phyloP scores from a whole-genome alignment of 2,113 vertebrate species.

The Mellivora capensis region DNA sequence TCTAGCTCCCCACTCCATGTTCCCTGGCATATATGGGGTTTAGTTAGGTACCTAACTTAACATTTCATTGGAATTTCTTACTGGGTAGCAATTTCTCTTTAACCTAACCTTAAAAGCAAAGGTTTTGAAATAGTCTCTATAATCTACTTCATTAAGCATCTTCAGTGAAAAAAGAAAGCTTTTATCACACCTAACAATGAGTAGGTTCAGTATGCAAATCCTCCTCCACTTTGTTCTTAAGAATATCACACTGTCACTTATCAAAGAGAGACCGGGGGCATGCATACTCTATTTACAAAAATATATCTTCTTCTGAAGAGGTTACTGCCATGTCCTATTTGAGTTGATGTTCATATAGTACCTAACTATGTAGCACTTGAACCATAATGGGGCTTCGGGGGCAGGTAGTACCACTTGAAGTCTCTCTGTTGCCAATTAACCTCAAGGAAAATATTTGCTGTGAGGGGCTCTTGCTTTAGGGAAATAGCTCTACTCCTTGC shows the following conservation, averaged over 20 bases:
- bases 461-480: neutral
- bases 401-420: neutral
- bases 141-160: neutral
- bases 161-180: neutral
- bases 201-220: neutral
- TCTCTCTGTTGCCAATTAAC: neutral
- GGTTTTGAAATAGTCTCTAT: neutral
- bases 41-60: neutral
- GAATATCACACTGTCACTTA: neutral
- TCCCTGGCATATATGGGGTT: neutral
- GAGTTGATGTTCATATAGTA: neutral
- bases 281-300: neutral
- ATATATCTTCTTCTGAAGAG: neutral
- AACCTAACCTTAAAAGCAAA: neutral
- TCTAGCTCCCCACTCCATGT: neutral
- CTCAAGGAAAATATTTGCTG: conserved; percentile 17
- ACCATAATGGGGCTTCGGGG: neutral
- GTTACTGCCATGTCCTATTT: neutral
- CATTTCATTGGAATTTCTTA: neutral
- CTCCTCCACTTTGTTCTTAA: neutral
- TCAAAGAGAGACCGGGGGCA: neutral
- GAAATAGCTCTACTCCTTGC: neutral
- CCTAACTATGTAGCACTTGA: conserved; percentile 1
- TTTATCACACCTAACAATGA: neutral
- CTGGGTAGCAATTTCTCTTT: neutral